Evolutionary conservation across 2,888 invertebrate species (phyloP).

Genomic region (Latrodectus hesperus): DNA sequence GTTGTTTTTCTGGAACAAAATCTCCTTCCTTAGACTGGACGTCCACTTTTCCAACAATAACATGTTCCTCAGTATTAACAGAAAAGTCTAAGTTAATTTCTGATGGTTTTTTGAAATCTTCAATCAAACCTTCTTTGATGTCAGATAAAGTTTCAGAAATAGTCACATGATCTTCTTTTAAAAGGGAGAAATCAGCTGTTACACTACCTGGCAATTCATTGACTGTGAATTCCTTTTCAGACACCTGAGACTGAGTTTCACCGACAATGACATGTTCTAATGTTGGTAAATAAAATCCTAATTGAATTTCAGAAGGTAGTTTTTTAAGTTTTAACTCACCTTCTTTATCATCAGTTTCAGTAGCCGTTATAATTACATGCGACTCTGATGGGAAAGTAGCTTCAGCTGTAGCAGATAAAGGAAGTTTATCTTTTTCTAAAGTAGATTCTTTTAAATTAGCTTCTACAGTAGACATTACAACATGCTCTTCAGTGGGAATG

Average conservation of each 20-base stretch:
- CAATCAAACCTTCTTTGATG: conserved; percentile 65
- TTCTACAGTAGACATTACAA: conserved; percentile 49
- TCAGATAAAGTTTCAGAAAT: conserved; percentile 64
- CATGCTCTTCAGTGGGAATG: conserved; percentile 47
- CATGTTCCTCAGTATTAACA: conserved; percentile 66
- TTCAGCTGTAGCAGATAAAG: conserved; percentile 37
- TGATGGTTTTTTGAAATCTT: conserved; percentile 57
- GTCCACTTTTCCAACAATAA: conserved; percentile 69
- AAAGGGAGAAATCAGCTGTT: conserved; percentile 52
- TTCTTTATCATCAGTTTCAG: conserved; percentile 68
- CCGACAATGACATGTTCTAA: conserved; percentile 68
- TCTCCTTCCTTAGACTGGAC: conserved; percentile 69
- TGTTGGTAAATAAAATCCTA: conserved; percentile 58
- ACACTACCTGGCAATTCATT: conserved; percentile 29
- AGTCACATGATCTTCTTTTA: conserved; percentile 64
- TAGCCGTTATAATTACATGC: conserved; percentile 66
- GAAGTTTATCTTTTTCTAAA: conserved; percentile 47
- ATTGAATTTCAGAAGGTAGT: conserved; percentile 47
- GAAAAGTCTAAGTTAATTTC: conserved; percentile 61
- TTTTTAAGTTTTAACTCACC: conserved; percentile 58
- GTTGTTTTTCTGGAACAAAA: conserved; percentile 48
- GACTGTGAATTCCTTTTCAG: conserved; percentile 54
- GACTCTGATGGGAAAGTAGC: conserved; percentile 59
- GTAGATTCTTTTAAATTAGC: conserved; percentile 53
- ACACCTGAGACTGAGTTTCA: conserved; percentile 52